Evolutionary conservation across 1,140 invertebrate species (phyloP).

Genomic region (Drosophila guanche): DNA sequence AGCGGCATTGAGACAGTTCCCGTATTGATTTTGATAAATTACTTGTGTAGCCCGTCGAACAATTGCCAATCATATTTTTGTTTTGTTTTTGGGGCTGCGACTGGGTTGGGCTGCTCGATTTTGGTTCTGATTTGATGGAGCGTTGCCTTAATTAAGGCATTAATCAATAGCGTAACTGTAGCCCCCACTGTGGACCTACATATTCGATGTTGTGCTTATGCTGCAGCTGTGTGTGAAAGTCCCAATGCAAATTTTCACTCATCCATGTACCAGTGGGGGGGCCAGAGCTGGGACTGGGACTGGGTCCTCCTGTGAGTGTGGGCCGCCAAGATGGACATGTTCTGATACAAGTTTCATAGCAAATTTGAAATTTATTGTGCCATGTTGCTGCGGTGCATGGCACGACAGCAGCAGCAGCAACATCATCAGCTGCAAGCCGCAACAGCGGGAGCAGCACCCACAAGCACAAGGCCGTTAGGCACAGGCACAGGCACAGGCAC

Average conservation of each 20-base stretch:
- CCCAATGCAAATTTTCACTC: constrained; percentile 63
- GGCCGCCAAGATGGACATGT: constrained; percentile 76
- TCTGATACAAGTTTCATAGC: constrained; percentile 80
- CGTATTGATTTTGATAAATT: constrained; percentile 81
- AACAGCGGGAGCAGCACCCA: constrained; percentile 61
- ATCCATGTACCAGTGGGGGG: constrained; percentile 19
- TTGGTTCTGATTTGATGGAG: constrained; percentile 41
- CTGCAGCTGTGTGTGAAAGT: constrained; percentile 61
- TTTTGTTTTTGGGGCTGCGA: neutral
- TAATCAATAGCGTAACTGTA: constrained; percentile 53
- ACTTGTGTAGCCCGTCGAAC: constrained; percentile 38
- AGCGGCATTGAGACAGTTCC: constrained; percentile 68
- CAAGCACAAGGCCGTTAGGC: constrained; percentile 45
- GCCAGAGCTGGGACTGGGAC: neutral
- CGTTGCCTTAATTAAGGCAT: constrained; percentile 75
- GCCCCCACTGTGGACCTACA: neutral
- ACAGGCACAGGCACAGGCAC: constrained; percentile 19
- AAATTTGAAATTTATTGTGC: constrained; percentile 79
- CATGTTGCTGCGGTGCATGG: constrained; percentile 39
- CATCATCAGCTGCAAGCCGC: constrained; percentile 36
- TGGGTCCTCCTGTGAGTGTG: constrained; percentile 43
- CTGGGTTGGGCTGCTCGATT: neutral
- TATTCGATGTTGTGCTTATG: constrained; percentile 19
- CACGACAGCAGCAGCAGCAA: constrained; percentile 59
- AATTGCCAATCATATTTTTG: constrained; percentile 57